phyloP scores from a whole-genome alignment of 1,140 invertebrate species.

The Planococcus citri region DNA sequence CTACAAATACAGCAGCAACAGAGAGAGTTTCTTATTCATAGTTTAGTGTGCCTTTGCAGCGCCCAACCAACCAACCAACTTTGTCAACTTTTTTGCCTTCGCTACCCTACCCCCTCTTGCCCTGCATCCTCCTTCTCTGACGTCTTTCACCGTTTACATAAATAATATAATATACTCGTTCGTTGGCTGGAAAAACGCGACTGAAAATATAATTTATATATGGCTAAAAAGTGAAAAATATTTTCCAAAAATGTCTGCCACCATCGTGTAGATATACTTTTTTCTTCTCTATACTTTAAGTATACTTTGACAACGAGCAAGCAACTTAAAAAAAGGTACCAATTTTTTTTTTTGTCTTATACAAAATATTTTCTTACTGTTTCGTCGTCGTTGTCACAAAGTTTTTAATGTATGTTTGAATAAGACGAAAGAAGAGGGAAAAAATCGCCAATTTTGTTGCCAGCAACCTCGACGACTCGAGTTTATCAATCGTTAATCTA shows the following conservation, averaged over 20 bases:
- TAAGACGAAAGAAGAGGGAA: not conserved
- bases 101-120: no score
- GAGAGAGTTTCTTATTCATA: no score
- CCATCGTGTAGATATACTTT: not conserved
- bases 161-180: not conserved
- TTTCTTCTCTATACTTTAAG: no score
- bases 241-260: not conserved
- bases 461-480: no score
- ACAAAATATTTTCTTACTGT: not conserved
- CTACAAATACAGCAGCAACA: no score
- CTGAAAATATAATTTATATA: slow-evolving; percentile 1
- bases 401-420: not conserved
- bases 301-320: no score
- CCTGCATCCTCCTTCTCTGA: not conserved
- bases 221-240: not conserved
- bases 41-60: not conserved
- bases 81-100: slow-evolving; percentile 16
- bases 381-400: not conserved
- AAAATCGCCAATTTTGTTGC: not conserved
- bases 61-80: no score
- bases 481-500: no score
- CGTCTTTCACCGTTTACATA: not conserved
- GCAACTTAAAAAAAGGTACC: no score
- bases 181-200: not conserved
- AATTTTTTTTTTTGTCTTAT: not conserved